Evolutionary conservation across 2,888 invertebrate genomes (phyloP).

Genomic region (Drosophila mercatorum): DNA sequence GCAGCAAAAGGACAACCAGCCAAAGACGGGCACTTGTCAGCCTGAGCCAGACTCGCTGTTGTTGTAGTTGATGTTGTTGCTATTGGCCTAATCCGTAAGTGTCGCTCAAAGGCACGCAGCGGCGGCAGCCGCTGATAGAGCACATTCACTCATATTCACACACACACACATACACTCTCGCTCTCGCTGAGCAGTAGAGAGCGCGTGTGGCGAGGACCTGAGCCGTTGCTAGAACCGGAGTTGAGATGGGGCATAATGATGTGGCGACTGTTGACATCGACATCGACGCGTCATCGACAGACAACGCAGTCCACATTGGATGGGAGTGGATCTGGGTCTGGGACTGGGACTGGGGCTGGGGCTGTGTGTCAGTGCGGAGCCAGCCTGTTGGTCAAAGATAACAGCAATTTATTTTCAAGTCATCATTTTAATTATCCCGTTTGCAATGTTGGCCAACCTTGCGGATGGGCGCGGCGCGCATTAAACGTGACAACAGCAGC

Average conservation of each 20-base stretch:
- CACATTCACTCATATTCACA: conserved; percentile 54
- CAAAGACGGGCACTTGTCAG: conserved; percentile 68
- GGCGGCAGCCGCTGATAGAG: conserved; percentile 73
- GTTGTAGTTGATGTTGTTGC: conserved; percentile 39
- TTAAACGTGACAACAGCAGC: conserved; percentile 71
- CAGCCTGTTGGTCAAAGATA: conserved; percentile 83
- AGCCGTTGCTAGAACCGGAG: conserved; percentile 7
- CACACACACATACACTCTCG: neutral
- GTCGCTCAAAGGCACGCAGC: conserved; percentile 77
- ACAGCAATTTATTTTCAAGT: conserved; percentile 83
- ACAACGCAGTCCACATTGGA: neutral
- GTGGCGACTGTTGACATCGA: conserved; percentile 60
- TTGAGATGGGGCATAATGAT: conserved; percentile 61
- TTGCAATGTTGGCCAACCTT: conserved; percentile 70
- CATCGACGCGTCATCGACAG: conserved; percentile 75
- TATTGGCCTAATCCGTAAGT: conserved; percentile 77
- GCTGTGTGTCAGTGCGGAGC: conserved; percentile 23
- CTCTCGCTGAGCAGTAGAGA: neutral
- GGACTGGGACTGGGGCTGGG: neutral
- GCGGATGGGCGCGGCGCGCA: conserved; percentile 70
- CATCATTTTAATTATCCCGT: conserved; percentile 84
- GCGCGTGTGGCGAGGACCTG: conserved; percentile 22
- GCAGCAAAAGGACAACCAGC: conserved; percentile 64
- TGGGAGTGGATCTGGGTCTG: neutral
- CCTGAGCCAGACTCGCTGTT: conserved; percentile 29